Evolutionary conservation across 2,113 vertebrate species (phyloP), one percentile per base, ranked within the genome.

Genomic region (Tylochromis polylepis): DNA sequence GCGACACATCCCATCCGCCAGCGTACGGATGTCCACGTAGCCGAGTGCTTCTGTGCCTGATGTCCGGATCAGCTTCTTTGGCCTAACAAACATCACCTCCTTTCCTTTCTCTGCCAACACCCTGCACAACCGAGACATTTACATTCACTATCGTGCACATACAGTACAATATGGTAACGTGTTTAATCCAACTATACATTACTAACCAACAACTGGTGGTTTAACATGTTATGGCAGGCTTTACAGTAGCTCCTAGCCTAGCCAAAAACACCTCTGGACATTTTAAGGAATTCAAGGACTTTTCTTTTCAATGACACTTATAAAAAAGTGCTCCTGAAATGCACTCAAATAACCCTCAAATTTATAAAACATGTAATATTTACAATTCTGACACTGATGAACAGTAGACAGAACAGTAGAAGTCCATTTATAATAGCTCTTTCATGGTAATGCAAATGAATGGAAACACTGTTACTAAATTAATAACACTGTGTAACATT

Each of bases 61-160:
- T 0, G 98, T 98, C 3, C 97, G 94, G 12, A 99, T 98, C 87
- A 97, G 93, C 75, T 99, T 99, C 96, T 98, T 98, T 27, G 98
- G 98, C 16, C 96, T 96, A 0, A 95, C 92, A 88, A 98, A 99
- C 41, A 97, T 96, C 62, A 97, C 91, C 8, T 97, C 95, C 81
- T 96, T 97, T 5, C 94, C 93, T 18, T 96, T 97, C 85, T 99
- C 98, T 0, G 95, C 96, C 92, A 98, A 83, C 0, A 96, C 86
- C 84, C 98, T 99, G 90, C 18, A 11, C 10, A 15, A 79, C 5
- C 70, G 2, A 83, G 11, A 60, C 0, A 15, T 29, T 29, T 16
- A 70, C 18, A 24, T 51, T 75, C 15, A 8, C 14, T n/a, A 18
- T 31, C 12, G 8, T 43, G 31, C 43, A 20, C 12, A 75, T 31